phyloP scores from a whole-genome alignment of 2,888 invertebrate genomes.

The Cyaniris semiargus region DNA sequence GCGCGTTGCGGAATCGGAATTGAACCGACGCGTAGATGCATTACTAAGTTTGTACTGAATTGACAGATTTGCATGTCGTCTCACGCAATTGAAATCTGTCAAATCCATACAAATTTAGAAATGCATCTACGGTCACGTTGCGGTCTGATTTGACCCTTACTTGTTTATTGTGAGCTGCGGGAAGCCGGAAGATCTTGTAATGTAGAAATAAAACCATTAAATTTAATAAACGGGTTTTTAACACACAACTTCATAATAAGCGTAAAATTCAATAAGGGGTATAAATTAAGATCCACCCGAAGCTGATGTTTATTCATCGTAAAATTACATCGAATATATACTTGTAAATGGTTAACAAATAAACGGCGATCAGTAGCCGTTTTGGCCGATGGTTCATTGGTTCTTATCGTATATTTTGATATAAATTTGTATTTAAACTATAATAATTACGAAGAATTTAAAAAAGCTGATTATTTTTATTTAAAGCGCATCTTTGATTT shows the following conservation, averaged over 20 bases:
- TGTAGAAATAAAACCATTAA: not conserved
- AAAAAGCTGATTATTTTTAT: no score
- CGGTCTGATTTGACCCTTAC: not conserved
- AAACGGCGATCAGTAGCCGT: not conserved
- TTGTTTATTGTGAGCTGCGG: not conserved
- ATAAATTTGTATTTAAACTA: no score
- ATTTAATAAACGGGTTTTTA: not conserved
- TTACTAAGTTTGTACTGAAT: no score
- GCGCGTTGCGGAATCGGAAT: no score
- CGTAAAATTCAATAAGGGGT: not conserved
- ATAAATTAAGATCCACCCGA: not conserved
- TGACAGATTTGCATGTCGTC: no score
- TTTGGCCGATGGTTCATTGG: not conserved
- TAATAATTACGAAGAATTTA: no score
- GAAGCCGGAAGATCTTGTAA: not conserved
- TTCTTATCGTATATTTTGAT: not conserved
- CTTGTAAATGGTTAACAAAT: not conserved
- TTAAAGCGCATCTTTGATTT: no score
- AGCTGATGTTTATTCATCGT: conserved; percentile 2
- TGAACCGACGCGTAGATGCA: no score
- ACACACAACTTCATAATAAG: not conserved
- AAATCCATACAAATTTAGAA: no score
- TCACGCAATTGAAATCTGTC: no score
- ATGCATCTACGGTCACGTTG: no score
- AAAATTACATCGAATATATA: conserved; percentile 3